Evolutionary conservation across 2,797 vertebrate species (phyloP).

Genomic region (Pangasius sanitwongsei): DNA sequence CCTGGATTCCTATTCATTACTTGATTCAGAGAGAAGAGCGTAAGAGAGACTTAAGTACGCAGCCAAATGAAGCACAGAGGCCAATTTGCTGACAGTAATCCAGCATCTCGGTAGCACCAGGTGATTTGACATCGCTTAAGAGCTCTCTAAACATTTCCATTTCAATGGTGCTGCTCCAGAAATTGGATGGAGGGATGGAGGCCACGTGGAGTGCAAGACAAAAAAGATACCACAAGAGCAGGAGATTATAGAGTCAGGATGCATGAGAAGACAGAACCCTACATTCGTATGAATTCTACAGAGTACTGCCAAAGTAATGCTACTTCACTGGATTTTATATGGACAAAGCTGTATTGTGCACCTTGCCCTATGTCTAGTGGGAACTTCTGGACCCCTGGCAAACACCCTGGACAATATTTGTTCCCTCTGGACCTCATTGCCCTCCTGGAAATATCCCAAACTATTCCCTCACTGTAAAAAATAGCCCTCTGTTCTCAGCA

Average conservation of each 20-base stretch:
- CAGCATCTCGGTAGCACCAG: constrained; percentile 8
- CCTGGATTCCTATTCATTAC: constrained; percentile 44
- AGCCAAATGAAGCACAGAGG: constrained; percentile 35
- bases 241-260: neutral
- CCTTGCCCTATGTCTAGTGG: too few species aligned
- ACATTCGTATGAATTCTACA: neutral
- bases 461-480: neutral
- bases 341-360: neutral
- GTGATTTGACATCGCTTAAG: constrained; percentile 45
- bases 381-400: too few species aligned
- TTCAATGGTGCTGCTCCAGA: neutral
- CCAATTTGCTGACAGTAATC: constrained; percentile 42
- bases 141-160: constrained; percentile 43
- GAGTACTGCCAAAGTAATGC: neutral
- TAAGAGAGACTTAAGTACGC: constrained; percentile 11
- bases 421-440: neutral
- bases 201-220: neutral
- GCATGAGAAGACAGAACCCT: neutral
- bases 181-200: constrained; percentile 5
- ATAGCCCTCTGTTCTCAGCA: neutral
- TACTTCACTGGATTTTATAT: neutral
- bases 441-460: neutral
- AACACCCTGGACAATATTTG: neutral
- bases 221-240: neutral
- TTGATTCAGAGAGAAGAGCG: constrained; percentile 10